Evolutionary conservation across 2,888 invertebrate species (phyloP), one percentile per base, ranked within the genome.

Genomic region (Trachelus troglodyta): DNA sequence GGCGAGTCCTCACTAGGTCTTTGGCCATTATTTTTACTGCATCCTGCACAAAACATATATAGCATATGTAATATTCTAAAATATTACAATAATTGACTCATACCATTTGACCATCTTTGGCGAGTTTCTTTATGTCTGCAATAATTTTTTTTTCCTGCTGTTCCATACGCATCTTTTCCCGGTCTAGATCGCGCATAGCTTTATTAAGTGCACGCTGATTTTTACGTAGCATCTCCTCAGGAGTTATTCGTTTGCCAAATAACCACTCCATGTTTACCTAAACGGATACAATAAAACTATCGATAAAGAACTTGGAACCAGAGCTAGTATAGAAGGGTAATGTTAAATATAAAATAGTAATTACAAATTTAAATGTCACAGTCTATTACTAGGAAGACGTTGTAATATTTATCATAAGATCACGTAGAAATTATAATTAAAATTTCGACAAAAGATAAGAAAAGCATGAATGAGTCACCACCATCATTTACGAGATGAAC

Each of bases 1-100:
- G 95, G 80, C 99, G 94, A 1, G 99, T 99, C 84, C 99, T 94
- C 11, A 99, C 99, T 84, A 99, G 93, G 93, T 99, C 99, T 91
- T 98, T 98, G 0, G 99, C 99, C 99, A 99, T 99, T 85, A 99
- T 99, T 93, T 98, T 99, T 0, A 99, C 99, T 23, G 99, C 98
- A 93, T 99, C 99, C 98, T 98, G 90, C 69, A 89, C 88, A 76
- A 69, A 69, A 34, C 34, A 76, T 69, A 34, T 34, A 35, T 69
- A 69, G 23, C 71, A 74, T 15, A 68, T 34, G 23, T 40, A 40
- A 40, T 6, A 15, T 12, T 33, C 23, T 35, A 77, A 34, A 74
- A 12, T 74, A 15, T 73, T 69, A 76, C 33, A 30, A 35, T 76
- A 6, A 40, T 15, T 40, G 15, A 40, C 40, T 80, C 82, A 88